Percentiles rank a stretch among this genome's conserved stretches.
phyloP scores from a whole-genome alignment of 2,797 vertebrate species.

The Carapus acus region DNA sequence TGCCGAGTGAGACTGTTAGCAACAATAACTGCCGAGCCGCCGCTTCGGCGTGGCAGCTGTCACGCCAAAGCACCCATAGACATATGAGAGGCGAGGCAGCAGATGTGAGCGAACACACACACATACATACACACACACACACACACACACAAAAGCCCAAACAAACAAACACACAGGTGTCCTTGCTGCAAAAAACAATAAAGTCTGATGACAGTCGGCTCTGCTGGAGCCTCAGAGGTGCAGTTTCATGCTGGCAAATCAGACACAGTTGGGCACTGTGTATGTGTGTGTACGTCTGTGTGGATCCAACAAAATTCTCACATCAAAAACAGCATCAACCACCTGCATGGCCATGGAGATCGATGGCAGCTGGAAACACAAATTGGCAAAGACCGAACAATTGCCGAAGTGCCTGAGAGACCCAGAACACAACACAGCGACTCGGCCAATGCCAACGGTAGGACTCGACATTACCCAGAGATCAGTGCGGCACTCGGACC shows the following conservation, averaged over 20 bases:
- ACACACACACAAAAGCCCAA: no score
- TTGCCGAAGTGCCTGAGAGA: neutral
- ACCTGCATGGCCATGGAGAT: conserved; percentile 18
- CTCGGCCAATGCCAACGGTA: conserved; percentile 8
- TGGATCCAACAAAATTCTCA: neutral
- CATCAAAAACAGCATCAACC: conserved; percentile 21
- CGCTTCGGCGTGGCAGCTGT: conserved; percentile 26
- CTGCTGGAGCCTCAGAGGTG: conserved; percentile 15
- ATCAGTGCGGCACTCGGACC: conserved; percentile 14
- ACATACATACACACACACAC: no score
- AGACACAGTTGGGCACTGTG: neutral
- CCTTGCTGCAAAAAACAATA: conserved; percentile 29
- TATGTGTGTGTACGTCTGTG: conserved; percentile 2
- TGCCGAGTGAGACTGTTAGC: conserved; percentile 9
- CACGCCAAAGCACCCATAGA: conserved; percentile 20
- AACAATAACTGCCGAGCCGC: conserved; percentile 9
- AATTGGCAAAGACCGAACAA: conserved; percentile 13
- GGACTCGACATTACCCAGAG: conserved; percentile 21
- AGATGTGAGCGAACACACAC: no score
- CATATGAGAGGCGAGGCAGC: conserved; percentile 16
- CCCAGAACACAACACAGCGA: conserved; percentile 5
- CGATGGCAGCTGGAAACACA: conserved; percentile 19
- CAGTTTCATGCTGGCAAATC: conserved; percentile 9
- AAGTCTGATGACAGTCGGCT: conserved; percentile 9
- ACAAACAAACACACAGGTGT: no score